A percentile compares a stretch with the other conserved stretches of the same genome.
Evolutionary conservation across 2,888 invertebrate species (phyloP).

Genomic region (Aspidapion aeneum): DNA sequence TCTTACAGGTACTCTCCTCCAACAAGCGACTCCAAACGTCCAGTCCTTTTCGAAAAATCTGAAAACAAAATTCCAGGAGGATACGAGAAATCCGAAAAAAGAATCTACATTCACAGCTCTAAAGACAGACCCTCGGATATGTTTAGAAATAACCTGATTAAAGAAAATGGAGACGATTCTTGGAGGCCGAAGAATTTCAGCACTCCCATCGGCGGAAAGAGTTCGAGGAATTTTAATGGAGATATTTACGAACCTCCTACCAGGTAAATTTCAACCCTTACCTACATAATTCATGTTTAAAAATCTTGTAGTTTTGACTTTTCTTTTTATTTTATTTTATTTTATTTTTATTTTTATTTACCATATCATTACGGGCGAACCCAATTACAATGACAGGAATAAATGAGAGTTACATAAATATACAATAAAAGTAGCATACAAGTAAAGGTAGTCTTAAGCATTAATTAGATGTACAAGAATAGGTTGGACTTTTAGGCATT

Average conservation of each 20-base stretch:
- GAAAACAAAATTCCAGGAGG: constrained; percentile 48
- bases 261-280: constrained; percentile 29
- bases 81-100: constrained; percentile 45
- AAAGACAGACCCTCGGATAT: constrained; percentile 69
- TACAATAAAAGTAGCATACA: too few species aligned
- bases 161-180: constrained; percentile 52
- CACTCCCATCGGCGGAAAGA: constrained; percentile 36
- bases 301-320: too few species aligned
- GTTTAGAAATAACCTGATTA: constrained; percentile 58
- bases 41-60: constrained; percentile 21
- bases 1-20: neutral
- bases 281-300: too few species aligned
- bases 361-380: too few species aligned
- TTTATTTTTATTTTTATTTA: neutral
- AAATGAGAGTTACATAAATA: too few species aligned
- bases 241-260: constrained; percentile 48
- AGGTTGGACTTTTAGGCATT: too few species aligned
- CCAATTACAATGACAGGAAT: too few species aligned
- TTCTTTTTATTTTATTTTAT: too few species aligned
- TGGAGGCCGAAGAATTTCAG: constrained; percentile 33
- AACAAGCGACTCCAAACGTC: neutral
- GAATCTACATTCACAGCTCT: constrained; percentile 65
- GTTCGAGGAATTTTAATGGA: constrained; percentile 41
- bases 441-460: too few species aligned
- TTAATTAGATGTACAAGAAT: too few species aligned